These are phyloP conservation scores for Ligdia adustata DNA, from an alignment of 2,888 invertebrate genomes.

Conservation along the genomic window DNA sequence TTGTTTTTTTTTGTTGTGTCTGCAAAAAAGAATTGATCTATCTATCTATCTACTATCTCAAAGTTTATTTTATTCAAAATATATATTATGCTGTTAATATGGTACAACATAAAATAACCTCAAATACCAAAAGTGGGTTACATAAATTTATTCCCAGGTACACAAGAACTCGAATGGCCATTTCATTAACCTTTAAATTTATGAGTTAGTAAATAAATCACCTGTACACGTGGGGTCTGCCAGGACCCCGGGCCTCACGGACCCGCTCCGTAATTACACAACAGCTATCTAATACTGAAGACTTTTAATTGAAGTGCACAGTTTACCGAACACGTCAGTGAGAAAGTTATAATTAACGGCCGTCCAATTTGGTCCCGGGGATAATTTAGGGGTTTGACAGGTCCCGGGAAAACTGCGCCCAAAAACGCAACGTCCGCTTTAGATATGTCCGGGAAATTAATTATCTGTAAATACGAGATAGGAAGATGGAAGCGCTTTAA, in stretches of 20 bases:
- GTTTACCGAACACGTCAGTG: constrained; percentile 59
- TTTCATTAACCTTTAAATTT: constrained; percentile 30
- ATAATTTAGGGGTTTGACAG: constrained; percentile 67
- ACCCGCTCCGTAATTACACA: constrained; percentile 46
- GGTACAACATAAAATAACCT: neutral
- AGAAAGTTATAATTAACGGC: constrained; percentile 75
- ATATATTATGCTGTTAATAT: no score
- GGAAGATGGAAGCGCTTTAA: constrained; percentile 13
- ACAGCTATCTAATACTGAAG: constrained; percentile 52
- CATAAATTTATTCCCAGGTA: constrained; percentile 23
- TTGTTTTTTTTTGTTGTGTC: no score
- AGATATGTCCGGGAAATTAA: constrained; percentile 32
- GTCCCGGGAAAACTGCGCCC: constrained; percentile 33
- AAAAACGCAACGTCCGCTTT: constrained; percentile 33
- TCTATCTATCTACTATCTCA: no score
- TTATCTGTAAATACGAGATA: constrained; percentile 28
- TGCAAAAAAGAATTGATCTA: no score
- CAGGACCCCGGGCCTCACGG: constrained; percentile 29
- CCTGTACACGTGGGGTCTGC: constrained; percentile 23
- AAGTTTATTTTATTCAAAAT: no score
- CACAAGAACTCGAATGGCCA: constrained; percentile 18
- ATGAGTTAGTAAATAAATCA: constrained; percentile 33
- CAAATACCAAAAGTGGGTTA: neutral
- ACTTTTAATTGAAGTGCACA: constrained; percentile 68
- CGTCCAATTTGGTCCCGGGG: constrained; percentile 59